Conservation (phyloP, 92 coral and sea anemone species). For the Desmophyllum pertusum region DNA sequence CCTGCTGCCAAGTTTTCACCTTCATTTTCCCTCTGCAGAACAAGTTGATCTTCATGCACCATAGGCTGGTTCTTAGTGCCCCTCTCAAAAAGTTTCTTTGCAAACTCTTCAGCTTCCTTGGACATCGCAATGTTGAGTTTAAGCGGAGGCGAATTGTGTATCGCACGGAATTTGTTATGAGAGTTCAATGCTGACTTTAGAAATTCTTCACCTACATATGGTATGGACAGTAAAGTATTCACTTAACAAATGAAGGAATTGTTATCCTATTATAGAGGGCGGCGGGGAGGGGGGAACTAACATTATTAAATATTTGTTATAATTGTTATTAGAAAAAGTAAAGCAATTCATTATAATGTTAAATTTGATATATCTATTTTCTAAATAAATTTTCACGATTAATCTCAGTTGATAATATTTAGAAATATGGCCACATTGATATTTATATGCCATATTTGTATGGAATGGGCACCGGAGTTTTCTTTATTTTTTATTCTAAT, state of each 20-base stretch:
- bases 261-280: too few species aligned
- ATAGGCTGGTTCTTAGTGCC: slow-evolving; percentile 72
- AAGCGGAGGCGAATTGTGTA: slow-evolving; percentile 73
- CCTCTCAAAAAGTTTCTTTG: slow-evolving; percentile 60
- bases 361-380: too few species aligned
- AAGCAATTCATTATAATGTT: too few species aligned
- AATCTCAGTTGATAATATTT: too few species aligned
- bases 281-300: too few species aligned
- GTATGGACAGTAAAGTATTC: not conserved
- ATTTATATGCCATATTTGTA: too few species aligned
- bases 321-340: too few species aligned
- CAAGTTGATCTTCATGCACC: slow-evolving; percentile 44
- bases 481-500: too few species aligned
- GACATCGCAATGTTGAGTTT: slow-evolving; percentile 63
- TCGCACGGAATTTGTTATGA: slow-evolving; percentile 75
- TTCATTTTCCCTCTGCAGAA: slow-evolving; percentile 58
- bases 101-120: slow-evolving; percentile 72
- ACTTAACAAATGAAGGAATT: not conserved
- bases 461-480: too few species aligned
- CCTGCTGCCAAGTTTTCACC: slow-evolving; percentile 77
- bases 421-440: too few species aligned
- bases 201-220: slow-evolving; percentile 22
- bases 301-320: too few species aligned
- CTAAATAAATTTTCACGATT: too few species aligned
- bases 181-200: slow-evolving; percentile 59